Conservation (phyloP, 2,888 invertebrate species). For the Dermolepida albohirtum region DNA sequence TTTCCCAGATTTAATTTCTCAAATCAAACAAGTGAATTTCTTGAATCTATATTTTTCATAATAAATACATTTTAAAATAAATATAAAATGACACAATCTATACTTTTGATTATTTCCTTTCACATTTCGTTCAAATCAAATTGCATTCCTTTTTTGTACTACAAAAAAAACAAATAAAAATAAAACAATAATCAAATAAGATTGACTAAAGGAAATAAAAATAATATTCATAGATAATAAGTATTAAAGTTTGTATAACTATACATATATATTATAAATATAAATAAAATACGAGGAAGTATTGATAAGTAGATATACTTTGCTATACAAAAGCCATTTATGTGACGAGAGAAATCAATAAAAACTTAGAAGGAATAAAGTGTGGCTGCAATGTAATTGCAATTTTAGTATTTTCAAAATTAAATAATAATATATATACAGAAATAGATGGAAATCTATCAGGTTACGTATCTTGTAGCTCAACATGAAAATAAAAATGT, state of each 20-base stretch:
- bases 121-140: conserved; percentile 33
- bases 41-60: conserved; percentile 31
- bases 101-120: conserved; percentile 19
- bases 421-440: too few relatives aligned
- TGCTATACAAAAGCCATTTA: too few relatives aligned
- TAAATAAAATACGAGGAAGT: conserved; percentile 8
- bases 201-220: conserved; percentile 25
- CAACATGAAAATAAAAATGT: too few relatives aligned
- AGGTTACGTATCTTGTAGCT: too few relatives aligned
- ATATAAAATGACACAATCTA: conserved; percentile 30
- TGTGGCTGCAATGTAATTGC: too few relatives aligned
- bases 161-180: conserved; percentile 17
- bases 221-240: conserved; percentile 23
- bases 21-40: background rate
- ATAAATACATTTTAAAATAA: conserved; percentile 38
- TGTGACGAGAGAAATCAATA: too few relatives aligned
- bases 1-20: too few relatives aligned
- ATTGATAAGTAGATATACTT: too few relatives aligned
- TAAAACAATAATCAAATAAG: conserved; percentile 24
- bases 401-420: too few relatives aligned
- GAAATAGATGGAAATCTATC: too few relatives aligned
- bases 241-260: conserved; percentile 29
- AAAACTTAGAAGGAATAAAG: too few relatives aligned
- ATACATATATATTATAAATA: conserved; percentile 27
- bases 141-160: conserved; percentile 37